Percentiles rank a stretch among this genome's conserved stretches.
Conservation (phyloP, 2,888 invertebrate species). For the Cactoblastis cactorum region DNA sequence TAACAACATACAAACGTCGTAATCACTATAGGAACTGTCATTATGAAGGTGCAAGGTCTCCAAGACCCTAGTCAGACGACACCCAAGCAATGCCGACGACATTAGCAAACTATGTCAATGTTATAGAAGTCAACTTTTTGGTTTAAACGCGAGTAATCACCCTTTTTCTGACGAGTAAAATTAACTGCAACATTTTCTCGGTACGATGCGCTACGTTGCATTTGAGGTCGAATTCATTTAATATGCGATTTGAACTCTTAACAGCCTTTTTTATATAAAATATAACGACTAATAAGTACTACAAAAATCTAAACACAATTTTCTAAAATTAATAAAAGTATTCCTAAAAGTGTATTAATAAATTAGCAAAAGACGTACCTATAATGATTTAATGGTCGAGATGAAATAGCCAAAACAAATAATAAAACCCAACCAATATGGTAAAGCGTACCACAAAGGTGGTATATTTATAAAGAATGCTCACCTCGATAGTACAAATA, state of each 20-base stretch:
- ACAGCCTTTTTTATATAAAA: background rate
- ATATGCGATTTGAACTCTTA: background rate
- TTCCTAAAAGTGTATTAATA: no score
- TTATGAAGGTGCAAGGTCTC: constrained; percentile 17
- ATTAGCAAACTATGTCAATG: constrained; percentile 66
- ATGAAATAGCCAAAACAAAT: no score
- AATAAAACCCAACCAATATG: no score
- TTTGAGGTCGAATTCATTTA: constrained; percentile 60
- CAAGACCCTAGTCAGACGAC: background rate
- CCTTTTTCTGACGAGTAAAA: constrained; percentile 53
- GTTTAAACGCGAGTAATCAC: constrained; percentile 49
- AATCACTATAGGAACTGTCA: constrained; percentile 7
- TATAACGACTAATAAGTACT: background rate
- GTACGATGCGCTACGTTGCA: constrained; percentile 72
- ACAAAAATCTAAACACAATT: no score
- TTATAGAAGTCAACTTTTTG: constrained; percentile 50
- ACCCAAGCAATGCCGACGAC: constrained; percentile 5
- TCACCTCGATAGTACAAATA: no score
- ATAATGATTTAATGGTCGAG: no score
- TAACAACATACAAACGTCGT: no score
- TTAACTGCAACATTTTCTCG: constrained; percentile 65
- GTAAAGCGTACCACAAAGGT: no score
- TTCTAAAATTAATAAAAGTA: no score
- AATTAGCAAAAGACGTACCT: no score
- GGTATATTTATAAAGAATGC: no score